Evolutionary conservation across 1,140 invertebrate genomes (phyloP), one percentile per base, ranked within the genome.

Genomic region (Wiebesia pumilae): DNA sequence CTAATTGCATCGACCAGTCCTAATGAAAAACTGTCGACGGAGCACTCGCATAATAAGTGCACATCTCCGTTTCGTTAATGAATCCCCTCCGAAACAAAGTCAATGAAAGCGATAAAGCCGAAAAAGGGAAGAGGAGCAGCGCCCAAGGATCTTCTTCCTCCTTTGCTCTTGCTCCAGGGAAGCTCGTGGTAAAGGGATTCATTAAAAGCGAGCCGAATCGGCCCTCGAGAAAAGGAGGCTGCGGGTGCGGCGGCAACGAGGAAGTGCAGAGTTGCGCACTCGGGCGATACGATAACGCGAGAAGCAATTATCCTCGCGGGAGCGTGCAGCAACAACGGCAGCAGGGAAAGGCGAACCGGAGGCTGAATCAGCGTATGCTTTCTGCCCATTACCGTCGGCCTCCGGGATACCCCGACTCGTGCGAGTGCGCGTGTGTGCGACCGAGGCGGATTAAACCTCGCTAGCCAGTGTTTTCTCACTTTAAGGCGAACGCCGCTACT

Each of bases 211-310:
- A 80, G 62, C 47, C 84, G 78, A 85, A 80, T 85, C 77, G n/a
- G 67, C 35, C 16, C 33, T n/a, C 67, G 67, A 33, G 30, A 14
- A 40, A n/a, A n/a, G 0, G 83, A 62, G 19, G 69, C 81, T 54
- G 82, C 62, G 62, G 33, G 38, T 7, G 40, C 58, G 35, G 27
- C 79, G 43, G 65, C 84, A 81, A 85, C 84, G 78, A 85, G 84
- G 84, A 85, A 85, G 78, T 85, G 78, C 84, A 85, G 84, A 80
- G 65, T 73, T 79, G 83, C 62, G 54, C 71, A 10, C 33, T 3
- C 58, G 30, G 80, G 47, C 79, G 84, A 82, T 86, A 77, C 84
- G 84, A 86, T 86, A 86, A 86, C 84, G 84, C 84, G 85, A 86
- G 85, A 86, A 78, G 85, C 85, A 86, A 86, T 86, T 86, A 86